Percentiles rank a stretch among this genome's conserved stretches.
These are phyloP conservation scores for Paedocypris micromegethes DNA, from an alignment of 2,797 vertebrate genomes.

Conservation along the genomic window DNA sequence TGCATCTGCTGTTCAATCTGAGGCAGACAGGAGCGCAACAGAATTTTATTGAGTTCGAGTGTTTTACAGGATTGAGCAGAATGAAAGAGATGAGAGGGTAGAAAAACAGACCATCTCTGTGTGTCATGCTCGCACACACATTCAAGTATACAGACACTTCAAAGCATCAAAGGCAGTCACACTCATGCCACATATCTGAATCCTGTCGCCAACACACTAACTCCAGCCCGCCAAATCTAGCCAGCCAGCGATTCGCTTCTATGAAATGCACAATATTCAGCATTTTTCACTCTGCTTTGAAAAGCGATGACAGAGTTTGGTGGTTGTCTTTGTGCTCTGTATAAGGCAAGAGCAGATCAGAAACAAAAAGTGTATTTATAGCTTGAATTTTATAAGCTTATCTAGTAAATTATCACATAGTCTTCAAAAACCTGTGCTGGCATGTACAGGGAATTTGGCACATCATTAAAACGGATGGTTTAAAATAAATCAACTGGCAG, in stretches of 20 bases:
- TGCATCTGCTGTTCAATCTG: slow-evolving; percentile 30
- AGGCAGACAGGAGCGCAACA: slow-evolving; percentile 23
- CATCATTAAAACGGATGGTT: background rate
- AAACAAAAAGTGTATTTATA: slow-evolving; percentile 6
- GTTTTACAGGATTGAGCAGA: slow-evolving; percentile 24
- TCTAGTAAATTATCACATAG: background rate
- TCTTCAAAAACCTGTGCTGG: slow-evolving; percentile 25
- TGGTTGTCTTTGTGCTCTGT: slow-evolving; percentile 7
- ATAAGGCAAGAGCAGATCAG: slow-evolving; percentile 7
- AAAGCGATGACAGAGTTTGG: slow-evolving; percentile 8
- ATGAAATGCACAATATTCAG: slow-evolving; percentile 23
- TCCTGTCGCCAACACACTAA: slow-evolving; percentile 12
- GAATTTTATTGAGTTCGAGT: slow-evolving; percentile 26
- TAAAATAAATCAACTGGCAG: background rate
- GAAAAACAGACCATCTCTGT: slow-evolving; percentile 11
- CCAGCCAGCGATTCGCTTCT: background rate
- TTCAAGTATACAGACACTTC: slow-evolving; percentile 5
- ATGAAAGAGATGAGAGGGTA: slow-evolving; percentile 4
- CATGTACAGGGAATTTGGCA: background rate
- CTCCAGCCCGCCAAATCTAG: slow-evolving; percentile 6
- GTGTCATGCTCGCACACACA: background rate
- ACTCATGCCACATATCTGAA: slow-evolving; percentile 4
- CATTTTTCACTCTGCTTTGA: slow-evolving; percentile 14
- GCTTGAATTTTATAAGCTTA: slow-evolving; percentile 12
- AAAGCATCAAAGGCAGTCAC: slow-evolving; percentile 14